These are phyloP conservation scores for Mallotus villosus DNA, from an alignment of 2,797 vertebrate genomes.

Conservation along the genomic window DNA sequence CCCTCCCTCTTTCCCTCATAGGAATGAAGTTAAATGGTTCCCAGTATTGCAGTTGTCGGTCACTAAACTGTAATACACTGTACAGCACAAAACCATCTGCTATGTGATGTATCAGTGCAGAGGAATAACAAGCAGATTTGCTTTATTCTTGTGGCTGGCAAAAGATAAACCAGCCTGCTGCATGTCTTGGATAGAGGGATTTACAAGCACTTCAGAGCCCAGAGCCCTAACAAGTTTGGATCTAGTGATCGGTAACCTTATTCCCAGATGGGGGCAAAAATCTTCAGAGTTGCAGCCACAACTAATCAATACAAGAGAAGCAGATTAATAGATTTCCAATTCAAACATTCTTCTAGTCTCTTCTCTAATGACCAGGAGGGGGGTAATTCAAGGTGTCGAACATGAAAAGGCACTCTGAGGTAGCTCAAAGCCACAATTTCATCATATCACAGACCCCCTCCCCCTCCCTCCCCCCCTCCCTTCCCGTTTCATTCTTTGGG, in stretches of 20 bases:
- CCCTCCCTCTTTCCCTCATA: not conserved
- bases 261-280: constrained; percentile 33
- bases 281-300: constrained; percentile 30
- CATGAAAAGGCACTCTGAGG: constrained; percentile 48
- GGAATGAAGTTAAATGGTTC: constrained; percentile 46
- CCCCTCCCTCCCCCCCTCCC: not conserved
- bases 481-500: constrained; percentile 48
- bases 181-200: not conserved
- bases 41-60: constrained; percentile 23
- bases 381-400: constrained; percentile 63
- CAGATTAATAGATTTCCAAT: constrained; percentile 66
- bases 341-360: constrained; percentile 44
- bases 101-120: constrained; percentile 17
- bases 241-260: constrained; percentile 33
- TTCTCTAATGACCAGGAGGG: constrained; percentile 49
- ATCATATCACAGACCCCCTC: constrained; percentile 39
- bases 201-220: constrained; percentile 9
- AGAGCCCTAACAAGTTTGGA: constrained; percentile 1
- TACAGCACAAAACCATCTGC: constrained; percentile 22
- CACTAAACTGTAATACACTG: constrained; percentile 34
- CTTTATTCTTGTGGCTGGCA: constrained; percentile 18
- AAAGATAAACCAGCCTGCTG: too few relatives aligned
- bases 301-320: constrained; percentile 59
- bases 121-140: constrained; percentile 18
- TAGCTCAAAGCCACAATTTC: constrained; percentile 51